These are phyloP conservation scores for Elmis aenea DNA, from an alignment of 2,888 invertebrate species.

Conservation along the genomic window DNA sequence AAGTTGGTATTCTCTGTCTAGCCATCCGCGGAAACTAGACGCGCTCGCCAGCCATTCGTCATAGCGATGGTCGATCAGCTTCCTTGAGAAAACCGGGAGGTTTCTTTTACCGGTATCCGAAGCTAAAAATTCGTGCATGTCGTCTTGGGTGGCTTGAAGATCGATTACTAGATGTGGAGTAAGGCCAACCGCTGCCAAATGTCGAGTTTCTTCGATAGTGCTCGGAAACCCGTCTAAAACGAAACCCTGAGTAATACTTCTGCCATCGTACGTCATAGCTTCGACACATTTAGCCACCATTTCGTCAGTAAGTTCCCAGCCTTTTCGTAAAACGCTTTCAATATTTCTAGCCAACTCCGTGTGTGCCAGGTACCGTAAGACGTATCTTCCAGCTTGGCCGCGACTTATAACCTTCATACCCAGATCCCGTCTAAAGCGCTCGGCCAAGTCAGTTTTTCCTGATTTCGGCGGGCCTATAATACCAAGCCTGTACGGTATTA, in stretches of 20 bases:
- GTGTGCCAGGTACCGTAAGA: conserved; percentile 50
- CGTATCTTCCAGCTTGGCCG: conserved; percentile 51
- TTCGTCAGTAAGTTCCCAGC: conserved; percentile 46
- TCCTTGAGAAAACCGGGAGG: conserved; percentile 24
- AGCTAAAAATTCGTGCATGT: conserved; percentile 45
- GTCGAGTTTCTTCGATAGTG: conserved; percentile 48
- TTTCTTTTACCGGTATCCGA: conserved; percentile 37
- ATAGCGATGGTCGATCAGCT: conserved; percentile 47
- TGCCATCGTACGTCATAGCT: conserved; percentile 49
- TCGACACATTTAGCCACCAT: conserved; percentile 52
- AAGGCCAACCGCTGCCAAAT: conserved; percentile 50
- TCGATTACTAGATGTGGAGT: conserved; percentile 57
- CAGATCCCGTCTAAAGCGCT: conserved; percentile 51
- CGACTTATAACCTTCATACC: conserved; percentile 53
- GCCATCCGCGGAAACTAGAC: conserved; percentile 47
- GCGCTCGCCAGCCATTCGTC: conserved; percentile 44
- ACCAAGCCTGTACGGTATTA: conserved; percentile 52
- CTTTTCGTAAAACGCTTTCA: conserved; percentile 42
- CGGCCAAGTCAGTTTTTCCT: conserved; percentile 56
- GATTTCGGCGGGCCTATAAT: conserved; percentile 60
- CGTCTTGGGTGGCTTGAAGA: conserved; percentile 43
- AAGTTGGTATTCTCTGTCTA: conserved; percentile 54
- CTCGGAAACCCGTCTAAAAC: conserved; percentile 61
- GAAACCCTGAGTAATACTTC: conserved; percentile 52
- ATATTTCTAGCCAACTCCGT: conserved; percentile 50